These are phyloP conservation scores for Trichosurus vulpecula DNA, from an alignment of 2,797 vertebrate genomes.

Conservation along the genomic window DNA sequence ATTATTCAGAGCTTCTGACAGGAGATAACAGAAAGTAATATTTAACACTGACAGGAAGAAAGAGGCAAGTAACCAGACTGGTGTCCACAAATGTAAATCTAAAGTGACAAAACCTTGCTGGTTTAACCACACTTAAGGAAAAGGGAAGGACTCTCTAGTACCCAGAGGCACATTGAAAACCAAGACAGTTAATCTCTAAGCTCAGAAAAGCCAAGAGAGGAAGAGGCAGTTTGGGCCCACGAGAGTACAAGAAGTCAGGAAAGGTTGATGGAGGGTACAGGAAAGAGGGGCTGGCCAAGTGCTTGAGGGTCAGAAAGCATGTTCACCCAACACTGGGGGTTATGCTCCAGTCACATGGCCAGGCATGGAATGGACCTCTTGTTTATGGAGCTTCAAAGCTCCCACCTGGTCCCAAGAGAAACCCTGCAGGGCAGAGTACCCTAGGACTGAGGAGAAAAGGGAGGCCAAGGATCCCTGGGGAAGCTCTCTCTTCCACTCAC, in stretches of 20 bases:
- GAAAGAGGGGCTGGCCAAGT: constrained; percentile 20
- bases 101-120: constrained; percentile 40
- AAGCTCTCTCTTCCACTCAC: constrained; percentile 81
- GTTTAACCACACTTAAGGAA: constrained; percentile 33
- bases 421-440: constrained; percentile 12
- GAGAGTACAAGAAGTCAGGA: neutral
- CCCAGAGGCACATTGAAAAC: constrained; percentile 23
- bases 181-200: constrained; percentile 43
- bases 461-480: fast-evolving
- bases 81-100: constrained; percentile 15
- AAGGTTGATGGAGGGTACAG: neutral
- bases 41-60: constrained; percentile 25
- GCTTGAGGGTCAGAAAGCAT: constrained; percentile 38
- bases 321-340: neutral
- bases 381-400: constrained; percentile 6
- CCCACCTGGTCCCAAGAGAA: constrained; percentile 22
- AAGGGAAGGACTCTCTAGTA: constrained; percentile 37
- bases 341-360: neutral
- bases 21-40: constrained; percentile 23
- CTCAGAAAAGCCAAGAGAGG: constrained; percentile 50
- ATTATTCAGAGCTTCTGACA: constrained; percentile 42
- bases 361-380: neutral
- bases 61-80: neutral
- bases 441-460: constrained; percentile 13
- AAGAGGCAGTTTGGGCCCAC: neutral